Base-by-base conservation (phyloP, 2,797 vertebrate genomes). In the Anguilla megastoma region DNA sequence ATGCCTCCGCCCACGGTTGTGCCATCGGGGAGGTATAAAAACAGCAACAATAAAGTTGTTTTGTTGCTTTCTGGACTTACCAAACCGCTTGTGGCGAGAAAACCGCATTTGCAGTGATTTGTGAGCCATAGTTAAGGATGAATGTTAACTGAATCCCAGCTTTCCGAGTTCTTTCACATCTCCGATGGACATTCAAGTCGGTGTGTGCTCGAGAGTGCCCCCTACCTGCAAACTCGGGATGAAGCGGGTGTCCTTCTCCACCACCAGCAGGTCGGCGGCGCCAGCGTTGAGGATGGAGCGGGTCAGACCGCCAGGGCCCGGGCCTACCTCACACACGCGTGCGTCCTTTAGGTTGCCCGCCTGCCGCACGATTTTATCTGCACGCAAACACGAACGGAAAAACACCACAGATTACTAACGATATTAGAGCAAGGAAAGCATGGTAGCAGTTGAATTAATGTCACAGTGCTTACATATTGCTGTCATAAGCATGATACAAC, bases 161-260 rank as follows among this genome's bases (percentile, higher is more conserved):
- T 12, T 36, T 41, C 16, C 14, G 3, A 36, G 71, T 18, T 21
- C 16, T 30, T 69, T 33, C 30, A 14, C 36, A 30, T 84, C 50
- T 84, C 16, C 79, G 10, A 30, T 6, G 0, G 36, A 36, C 12
- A 16, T 27, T 60, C 1, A 33, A 33, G 52, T 30, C 48, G 7
- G 18, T 14, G 18, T 18, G 16, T n/a, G 66, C 21, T 87, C 83
- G 0, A 33, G 74, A 82, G 18, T 48, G 52, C 24, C 30, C 6
- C 88, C 87, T 95, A 99, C 99, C 97, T 98, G 93, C 84, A 99
- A 95, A 82, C 99, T 98, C 21, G 98, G 97, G 91, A 99, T 95
- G 94, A 99, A 99, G 80, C 98, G 97, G 0, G 95, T 80, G 92
- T 99, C 99, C 92, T 99, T 99, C 95, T 99, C 99, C 87, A 99